Conservation (phyloP, 2,888 invertebrate genomes). For the Drosophila nr. perissopoda region DNA sequence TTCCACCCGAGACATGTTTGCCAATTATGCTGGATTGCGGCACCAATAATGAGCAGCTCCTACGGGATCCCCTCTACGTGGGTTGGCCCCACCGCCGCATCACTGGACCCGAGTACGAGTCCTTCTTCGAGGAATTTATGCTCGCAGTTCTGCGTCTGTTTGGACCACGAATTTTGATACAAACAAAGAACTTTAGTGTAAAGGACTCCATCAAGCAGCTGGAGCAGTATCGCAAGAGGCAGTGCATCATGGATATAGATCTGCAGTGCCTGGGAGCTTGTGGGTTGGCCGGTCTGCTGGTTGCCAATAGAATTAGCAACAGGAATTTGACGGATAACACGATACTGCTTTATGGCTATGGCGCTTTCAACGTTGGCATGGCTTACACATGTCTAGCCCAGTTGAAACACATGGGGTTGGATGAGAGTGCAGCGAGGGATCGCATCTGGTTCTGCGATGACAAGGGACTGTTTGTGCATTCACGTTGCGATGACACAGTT, state of each 20-base stretch:
- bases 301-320: slow-evolving; percentile 26
- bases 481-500: slow-evolving; percentile 26
- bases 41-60: slow-evolving; percentile 53
- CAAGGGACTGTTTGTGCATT: slow-evolving; percentile 47
- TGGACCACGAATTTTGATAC: slow-evolving; percentile 49
- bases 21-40: slow-evolving; percentile 60
- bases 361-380: slow-evolving; percentile 53
- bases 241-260: slow-evolving; percentile 57
- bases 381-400: slow-evolving; percentile 50
- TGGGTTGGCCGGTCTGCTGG: slow-evolving; percentile 56
- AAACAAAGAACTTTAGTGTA: slow-evolving; percentile 36
- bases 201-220: slow-evolving; percentile 12
- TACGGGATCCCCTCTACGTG: slow-evolving; percentile 19
- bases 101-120: slow-evolving; percentile 4
- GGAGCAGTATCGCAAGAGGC: slow-evolving; percentile 26
- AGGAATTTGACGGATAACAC: slow-evolving; percentile 33
- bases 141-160: slow-evolving; percentile 46
- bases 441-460: slow-evolving; percentile 65
- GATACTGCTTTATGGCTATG: slow-evolving; percentile 53
- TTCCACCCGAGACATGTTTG: slow-evolving; percentile 49
- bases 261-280: slow-evolving; percentile 52
- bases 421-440: slow-evolving; percentile 34
- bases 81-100: slow-evolving; percentile 46
- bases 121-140: slow-evolving; percentile 63
- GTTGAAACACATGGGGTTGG: slow-evolving; percentile 51